Evolutionary conservation across 1,140 invertebrate species (phyloP), one percentile per base, ranked within the genome.

Genomic region (Andrena cerasifolii): DNA sequence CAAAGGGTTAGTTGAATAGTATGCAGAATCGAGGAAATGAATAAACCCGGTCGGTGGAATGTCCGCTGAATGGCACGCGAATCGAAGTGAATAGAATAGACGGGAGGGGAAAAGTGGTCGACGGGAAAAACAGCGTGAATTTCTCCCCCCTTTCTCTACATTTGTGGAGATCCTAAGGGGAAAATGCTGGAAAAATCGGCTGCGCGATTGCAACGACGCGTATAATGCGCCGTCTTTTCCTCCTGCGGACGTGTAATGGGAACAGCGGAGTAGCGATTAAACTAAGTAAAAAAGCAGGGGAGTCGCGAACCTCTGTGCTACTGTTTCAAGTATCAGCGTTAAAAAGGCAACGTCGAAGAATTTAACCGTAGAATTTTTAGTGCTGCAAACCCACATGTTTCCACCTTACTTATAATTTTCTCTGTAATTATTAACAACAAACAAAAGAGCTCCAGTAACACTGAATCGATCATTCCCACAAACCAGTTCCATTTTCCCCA

Each of bases 21-120:
- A 6, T 1, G 58, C 58, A n/a, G 58, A 40, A 5, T 36, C 33
- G n/a, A 18, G 26, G 54, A 58, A 47, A 71, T 26, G 40, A 71
- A 71, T 36, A 33, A 68, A 47, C 43, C 40, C n/a, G 68, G 24
- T 21, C 4, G 63, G 33, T 40, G 58, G n/a, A 61, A 61, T 36
- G 58, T 24, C 40, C 58, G 33, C n/a, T 21, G 58, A 61, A 61
- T 61, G 58, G 33, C 21, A 14, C 63, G 3, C 1, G 63, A 26
- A 65, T 8, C 40, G 45, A 33, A 61, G 58, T 61, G 58, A 61
- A 61, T 21, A 61, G 58, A 61, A 40, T 21, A 7, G 16, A n/a
- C 21, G 24, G 45, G 24, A 65, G 49, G n/a, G 10, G 10, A 61
- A 45, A 62, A 66, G n/a, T 26, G 63, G 18, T 40, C 58, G 33